Base-by-base conservation (phyloP, 2,888 invertebrate species). In the Beris morrisii region DNA sequence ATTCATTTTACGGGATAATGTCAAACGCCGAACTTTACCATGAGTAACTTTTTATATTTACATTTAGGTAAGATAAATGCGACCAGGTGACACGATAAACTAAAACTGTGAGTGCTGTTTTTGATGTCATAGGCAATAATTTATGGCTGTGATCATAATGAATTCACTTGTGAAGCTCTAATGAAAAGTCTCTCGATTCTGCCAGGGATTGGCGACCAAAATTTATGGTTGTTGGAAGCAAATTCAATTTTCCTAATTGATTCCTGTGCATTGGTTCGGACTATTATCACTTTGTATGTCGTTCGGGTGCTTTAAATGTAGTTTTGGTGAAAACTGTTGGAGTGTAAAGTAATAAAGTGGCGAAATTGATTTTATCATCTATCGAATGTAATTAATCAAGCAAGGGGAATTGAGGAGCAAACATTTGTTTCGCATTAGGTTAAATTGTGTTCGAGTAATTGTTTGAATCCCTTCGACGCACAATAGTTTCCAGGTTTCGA, bases 171-270 rank as follows among this genome's bases (percentile, higher is more conserved):
- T 32, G 55, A 5, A 38, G 38, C 7, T 12, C 54, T 30, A 54
- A 54, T 38, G 55, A 38, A 54, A 56, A 56, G 43, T 56, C 38
- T n/a, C 9, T 11, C 38, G 38, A 56, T 15, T 30, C 55, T 13
- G 28, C 28, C 28, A 38, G 38, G 52, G 22, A 52, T 22, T 11
- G 22, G 28, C 52, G 28, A 52, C 11, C 12, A 12, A 56, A 56
- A 56, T 56, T 56, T 56, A 56, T 56, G 55, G 55, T 38, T 38
- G n/a, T 56, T 43, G 5, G 38, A 5, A 43, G 43, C 55, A 56
- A 56, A 56, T 56, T 56, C 55, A 56, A 56, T 56, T 56, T 56
- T 56, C 55, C 55, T 56, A 56, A 56, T 56, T 56, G 55, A 43
- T 43, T 38, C 38, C 55, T 38, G 5, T 56, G 55, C 55, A 56